Evolutionary conservation across 2,113 vertebrate genomes (phyloP).

Genomic region (Steatornis caripensis): DNA sequence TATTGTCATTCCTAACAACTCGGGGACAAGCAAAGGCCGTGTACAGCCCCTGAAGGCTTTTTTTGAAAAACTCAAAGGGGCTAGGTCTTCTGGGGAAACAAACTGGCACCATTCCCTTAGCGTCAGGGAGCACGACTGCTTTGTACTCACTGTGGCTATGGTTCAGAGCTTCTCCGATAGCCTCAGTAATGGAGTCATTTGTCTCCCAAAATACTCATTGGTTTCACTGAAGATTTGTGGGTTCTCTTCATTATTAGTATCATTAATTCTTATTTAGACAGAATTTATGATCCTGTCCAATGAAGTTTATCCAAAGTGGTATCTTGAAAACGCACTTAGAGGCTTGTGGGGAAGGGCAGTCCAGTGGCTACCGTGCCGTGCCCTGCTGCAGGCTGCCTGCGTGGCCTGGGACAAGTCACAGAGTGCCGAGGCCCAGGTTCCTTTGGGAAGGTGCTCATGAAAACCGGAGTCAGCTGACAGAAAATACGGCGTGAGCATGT

Average conservation of each 20-base stretch:
- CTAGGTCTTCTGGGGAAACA: neutral
- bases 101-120: neutral
- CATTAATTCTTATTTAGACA: conserved; percentile 35
- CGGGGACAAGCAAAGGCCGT: neutral
- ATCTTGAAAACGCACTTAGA: neutral
- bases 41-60: neutral
- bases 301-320: neutral
- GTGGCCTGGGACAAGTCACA: neutral
- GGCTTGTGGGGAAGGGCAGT: neutral
- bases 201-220: conserved; percentile 13
- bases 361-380: accelerated
- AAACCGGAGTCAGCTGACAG: neutral
- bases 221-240: neutral
- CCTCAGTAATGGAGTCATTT: conserved; percentile 26
- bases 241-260: conserved; percentile 16
- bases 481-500: accelerated
- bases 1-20: neutral
- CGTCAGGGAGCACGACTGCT: neutral
- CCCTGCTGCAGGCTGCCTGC: neutral
- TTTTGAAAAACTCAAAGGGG: neutral
- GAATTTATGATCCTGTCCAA: neutral
- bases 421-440: neutral
- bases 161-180: conserved; percentile 10
- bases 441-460: neutral
- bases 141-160: neutral